Evolutionary conservation across 2,888 invertebrate species (phyloP).

Genomic region (Agrotis exclamationis): DNA sequence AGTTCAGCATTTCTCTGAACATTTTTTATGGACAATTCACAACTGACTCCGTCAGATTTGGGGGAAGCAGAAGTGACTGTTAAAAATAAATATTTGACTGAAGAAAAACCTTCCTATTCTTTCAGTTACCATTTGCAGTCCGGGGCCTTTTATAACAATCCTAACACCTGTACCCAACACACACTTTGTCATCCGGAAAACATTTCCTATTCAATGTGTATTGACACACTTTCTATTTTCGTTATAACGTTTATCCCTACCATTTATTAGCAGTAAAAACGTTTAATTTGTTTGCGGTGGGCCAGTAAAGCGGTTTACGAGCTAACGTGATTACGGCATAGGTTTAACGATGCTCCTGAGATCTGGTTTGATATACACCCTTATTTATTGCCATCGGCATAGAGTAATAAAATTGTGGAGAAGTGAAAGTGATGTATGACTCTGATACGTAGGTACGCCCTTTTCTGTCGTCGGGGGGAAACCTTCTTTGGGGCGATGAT

Average conservation of each 20-base stretch:
- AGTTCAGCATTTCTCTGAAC: too few species aligned
- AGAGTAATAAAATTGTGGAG: slow-evolving; percentile 22
- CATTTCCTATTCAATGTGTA: slow-evolving; percentile 36
- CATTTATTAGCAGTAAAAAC: slow-evolving; percentile 79
- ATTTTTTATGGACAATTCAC: too few species aligned
- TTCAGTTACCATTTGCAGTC: too few species aligned
- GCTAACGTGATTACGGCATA: slow-evolving; percentile 78
- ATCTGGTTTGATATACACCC: slow-evolving; percentile 74
- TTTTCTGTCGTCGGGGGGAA: too few species aligned
- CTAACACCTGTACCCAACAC: too few species aligned
- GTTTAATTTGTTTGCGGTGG: slow-evolving; percentile 83
- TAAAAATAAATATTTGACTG: too few species aligned
- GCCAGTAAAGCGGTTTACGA: slow-evolving; percentile 81
- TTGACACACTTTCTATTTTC: slow-evolving; percentile 62
- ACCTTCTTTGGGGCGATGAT: too few species aligned
- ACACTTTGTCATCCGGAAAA: slow-evolving; percentile 14
- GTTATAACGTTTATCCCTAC: slow-evolving; percentile 72
- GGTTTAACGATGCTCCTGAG: slow-evolving; percentile 80
- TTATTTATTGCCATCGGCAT: slow-evolving; percentile 56
- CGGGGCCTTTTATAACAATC: too few species aligned
- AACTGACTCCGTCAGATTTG: too few species aligned
- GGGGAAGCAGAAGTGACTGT: too few species aligned
- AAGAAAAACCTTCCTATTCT: too few species aligned
- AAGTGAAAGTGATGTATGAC: slow-evolving; percentile 9
- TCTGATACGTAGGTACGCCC: too few species aligned